A percentile compares a stretch with the other conserved stretches of the same genome.
phyloP scores from a whole-genome alignment of 2,113 vertebrate genomes.

The Zingel zingel region DNA sequence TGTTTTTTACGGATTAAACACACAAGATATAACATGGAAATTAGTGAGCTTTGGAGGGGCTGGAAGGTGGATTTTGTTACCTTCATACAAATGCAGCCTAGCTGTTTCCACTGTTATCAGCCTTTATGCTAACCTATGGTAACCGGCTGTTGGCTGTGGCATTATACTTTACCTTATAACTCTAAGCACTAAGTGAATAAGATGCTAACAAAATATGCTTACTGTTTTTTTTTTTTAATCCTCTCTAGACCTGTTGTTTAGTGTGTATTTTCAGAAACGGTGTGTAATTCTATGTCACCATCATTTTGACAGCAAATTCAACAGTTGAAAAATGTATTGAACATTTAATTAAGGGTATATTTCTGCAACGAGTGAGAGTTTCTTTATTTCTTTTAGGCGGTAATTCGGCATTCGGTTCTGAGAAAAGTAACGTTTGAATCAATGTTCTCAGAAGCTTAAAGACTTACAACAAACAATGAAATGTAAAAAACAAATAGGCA shows the following conservation, averaged over 20 bases:
- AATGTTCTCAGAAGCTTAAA: background rate
- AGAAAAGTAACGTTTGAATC: background rate
- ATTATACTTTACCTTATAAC: background rate
- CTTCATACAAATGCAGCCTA: too few species aligned
- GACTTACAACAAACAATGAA: background rate
- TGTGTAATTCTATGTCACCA: background rate
- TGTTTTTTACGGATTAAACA: background rate
- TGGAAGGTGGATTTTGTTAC: too few species aligned
- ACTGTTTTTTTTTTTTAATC: background rate
- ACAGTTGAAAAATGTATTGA: background rate
- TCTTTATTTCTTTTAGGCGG: background rate
- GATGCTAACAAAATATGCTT: background rate
- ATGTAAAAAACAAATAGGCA: background rate
- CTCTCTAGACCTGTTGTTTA: background rate
- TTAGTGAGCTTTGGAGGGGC: too few species aligned
- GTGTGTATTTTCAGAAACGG: background rate
- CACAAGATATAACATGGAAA: background rate
- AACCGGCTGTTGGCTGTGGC: background rate
- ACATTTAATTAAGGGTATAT: background rate
- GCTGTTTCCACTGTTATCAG: background rate
- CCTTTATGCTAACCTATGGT: background rate
- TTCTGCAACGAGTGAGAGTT: background rate
- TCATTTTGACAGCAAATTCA: constrained; percentile 1
- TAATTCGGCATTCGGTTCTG: background rate
- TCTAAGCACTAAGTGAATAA: background rate